Base-by-base conservation (phyloP, 1,140 invertebrate genomes). In the Plectrocnemia conspersa region DNA sequence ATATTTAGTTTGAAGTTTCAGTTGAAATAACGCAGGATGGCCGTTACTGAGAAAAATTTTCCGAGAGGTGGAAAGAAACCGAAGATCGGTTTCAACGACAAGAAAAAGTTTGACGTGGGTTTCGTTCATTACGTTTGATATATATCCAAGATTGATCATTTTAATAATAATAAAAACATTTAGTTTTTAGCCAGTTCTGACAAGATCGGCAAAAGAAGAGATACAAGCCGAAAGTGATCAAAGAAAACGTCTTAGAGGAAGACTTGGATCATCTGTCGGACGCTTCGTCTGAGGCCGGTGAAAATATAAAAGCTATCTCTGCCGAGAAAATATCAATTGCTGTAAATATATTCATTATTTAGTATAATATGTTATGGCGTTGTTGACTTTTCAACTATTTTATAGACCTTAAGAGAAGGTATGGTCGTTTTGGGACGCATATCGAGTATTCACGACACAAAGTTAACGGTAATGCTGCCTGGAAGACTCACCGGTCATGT, bases 351-450 rank as follows among this genome's bases (percentile, higher is more conserved):
- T 22, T 48, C 38, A 48, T 48, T 6, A 52, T 53, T 29, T 18
- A 25, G 35, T 45, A 44, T 32, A 53, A 56, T 2, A 38, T 21
- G 21, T 56, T 45, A 9, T 54, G 29, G 4, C 41, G 5, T 50
- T 6, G 41, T 50, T 18, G 41, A 3, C 29, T 47, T 54, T 15
- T 46, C 24, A 33, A 53, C 49, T 62, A 53, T 50, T 58, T 71
- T 72, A 13, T 63, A 79, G 76, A 73, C 70, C 41, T 54, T 80
- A 4, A 72, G 75, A 65, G 67, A 76, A 68, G 81, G 79, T 16
- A 76, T 81, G 64, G 55, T 76, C 3, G 58, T 84, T 4, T 62
- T 85, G 16, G 79, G 77, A 1, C 68, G 81, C 60, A 65, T 85
- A 46, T 65, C 64, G 27, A 58, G 73, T 54, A 64, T 79, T 1